phyloP scores from a whole-genome alignment of 2,888 invertebrate species.

The Watsonalla cultraria region DNA sequence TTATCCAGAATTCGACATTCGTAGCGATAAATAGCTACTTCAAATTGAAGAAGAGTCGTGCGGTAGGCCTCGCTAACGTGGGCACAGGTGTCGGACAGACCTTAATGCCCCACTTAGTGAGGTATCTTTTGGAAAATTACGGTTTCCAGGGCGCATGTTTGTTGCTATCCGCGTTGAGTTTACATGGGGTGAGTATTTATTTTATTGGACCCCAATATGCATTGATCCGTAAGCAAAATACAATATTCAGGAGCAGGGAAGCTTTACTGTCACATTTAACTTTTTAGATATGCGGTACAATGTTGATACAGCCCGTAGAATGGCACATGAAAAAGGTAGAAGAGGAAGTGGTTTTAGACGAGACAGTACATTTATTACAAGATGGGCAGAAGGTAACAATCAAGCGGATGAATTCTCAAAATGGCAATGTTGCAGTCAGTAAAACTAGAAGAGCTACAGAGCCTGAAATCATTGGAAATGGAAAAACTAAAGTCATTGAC shows the following conservation, averaged over 20 bases:
- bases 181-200: constrained; percentile 79
- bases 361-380: constrained; percentile 52
- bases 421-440: constrained; percentile 23
- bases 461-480: constrained; percentile 21
- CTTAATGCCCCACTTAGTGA: constrained; percentile 84
- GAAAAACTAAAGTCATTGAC: constrained; percentile 23
- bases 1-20: constrained; percentile 85
- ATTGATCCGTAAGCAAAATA: constrained; percentile 9
- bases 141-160: constrained; percentile 82
- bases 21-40: constrained; percentile 86
- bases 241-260: neutral
- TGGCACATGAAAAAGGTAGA: constrained; percentile 72
- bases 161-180: constrained; percentile 80
- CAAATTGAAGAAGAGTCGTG: constrained; percentile 81
- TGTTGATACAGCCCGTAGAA: constrained; percentile 79
- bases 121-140: constrained; percentile 81
- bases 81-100: constrained; percentile 88
- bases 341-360: constrained; percentile 55
- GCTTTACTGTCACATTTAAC: constrained; percentile 1
- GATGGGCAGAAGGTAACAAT: constrained; percentile 46
- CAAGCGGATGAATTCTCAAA: constrained; percentile 43
- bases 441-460: constrained; percentile 27
- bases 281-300: constrained; percentile 75
- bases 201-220: constrained; percentile 5
- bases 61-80: constrained; percentile 86